These are phyloP conservation scores for Drosophila mayaguana DNA, from an alignment of 2,888 invertebrate species.

Conservation along the genomic window DNA sequence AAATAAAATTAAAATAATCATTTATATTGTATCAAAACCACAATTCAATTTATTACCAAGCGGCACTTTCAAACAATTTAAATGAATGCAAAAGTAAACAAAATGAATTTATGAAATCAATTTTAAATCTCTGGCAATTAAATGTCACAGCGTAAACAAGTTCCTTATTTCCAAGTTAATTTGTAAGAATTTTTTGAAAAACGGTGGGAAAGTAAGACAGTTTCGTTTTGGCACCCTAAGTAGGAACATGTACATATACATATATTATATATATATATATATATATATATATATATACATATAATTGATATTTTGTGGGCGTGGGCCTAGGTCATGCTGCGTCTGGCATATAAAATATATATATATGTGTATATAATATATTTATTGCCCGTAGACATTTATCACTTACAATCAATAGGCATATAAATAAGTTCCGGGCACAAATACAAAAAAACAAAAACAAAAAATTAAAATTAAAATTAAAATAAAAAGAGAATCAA, in stretches of 20 bases:
- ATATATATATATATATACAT: background rate
- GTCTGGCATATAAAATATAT: slow-evolving; percentile 21
- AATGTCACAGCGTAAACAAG: slow-evolving; percentile 43
- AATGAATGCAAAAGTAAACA: slow-evolving; percentile 30
- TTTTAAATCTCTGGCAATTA: slow-evolving; percentile 30
- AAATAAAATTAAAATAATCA: background rate
- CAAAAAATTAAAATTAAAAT: too few species aligned
- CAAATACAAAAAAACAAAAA: slow-evolving; percentile 12
- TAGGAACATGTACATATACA: slow-evolving; percentile 22
- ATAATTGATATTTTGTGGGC: slow-evolving; percentile 6
- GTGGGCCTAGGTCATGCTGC: slow-evolving; percentile 13
- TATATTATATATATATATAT: background rate
- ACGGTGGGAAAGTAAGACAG: slow-evolving; percentile 49
- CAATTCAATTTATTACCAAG: slow-evolving; percentile 33
- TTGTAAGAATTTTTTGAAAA: slow-evolving; percentile 39
- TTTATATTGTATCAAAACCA: background rate
- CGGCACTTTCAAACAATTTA: slow-evolving; percentile 49
- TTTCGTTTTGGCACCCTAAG: slow-evolving; percentile 28
- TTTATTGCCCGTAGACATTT: slow-evolving; percentile 19
- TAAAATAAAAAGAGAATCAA: slow-evolving; percentile 21
- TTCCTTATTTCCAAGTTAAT: slow-evolving; percentile 33
- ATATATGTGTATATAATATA: slow-evolving; percentile 7
- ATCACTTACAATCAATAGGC: slow-evolving; percentile 51
- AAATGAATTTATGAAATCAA: slow-evolving; percentile 37
- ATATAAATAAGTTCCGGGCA: slow-evolving; percentile 61